Percentiles rank a stretch among this genome's conserved stretches.
phyloP scores from a whole-genome alignment of 2,888 invertebrate species.

The Beris chalybata region DNA sequence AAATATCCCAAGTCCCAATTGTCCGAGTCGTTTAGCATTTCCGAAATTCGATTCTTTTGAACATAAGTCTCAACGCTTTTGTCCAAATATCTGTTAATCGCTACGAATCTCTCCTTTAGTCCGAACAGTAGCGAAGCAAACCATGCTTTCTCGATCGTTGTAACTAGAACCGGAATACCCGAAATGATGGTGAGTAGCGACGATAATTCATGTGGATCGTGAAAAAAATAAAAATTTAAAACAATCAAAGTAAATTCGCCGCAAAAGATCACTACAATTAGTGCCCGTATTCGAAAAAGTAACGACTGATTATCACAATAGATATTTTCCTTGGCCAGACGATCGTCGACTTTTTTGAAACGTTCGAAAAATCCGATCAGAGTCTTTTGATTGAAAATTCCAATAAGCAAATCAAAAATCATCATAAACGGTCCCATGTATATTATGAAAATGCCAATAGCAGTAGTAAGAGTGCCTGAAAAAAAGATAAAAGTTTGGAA shows the following conservation, averaged over 20 bases:
- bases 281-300: conserved; percentile 45
- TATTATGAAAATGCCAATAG: conserved; percentile 54
- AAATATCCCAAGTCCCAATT: conserved; percentile 38
- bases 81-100: conserved; percentile 46
- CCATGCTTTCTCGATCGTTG: conserved; percentile 55
- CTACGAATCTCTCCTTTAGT: conserved; percentile 50
- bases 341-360: conserved; percentile 51
- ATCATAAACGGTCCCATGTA: conserved; percentile 55
- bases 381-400: conserved; percentile 50
- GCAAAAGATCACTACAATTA: conserved; percentile 46
- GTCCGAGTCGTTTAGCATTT: conserved; percentile 25
- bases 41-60: conserved; percentile 42
- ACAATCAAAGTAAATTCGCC: conserved; percentile 48
- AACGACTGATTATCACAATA: conserved; percentile 46
- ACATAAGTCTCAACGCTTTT: conserved; percentile 42
- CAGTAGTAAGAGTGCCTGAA: conserved; percentile 53
- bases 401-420: conserved; percentile 52
- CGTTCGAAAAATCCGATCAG: conserved; percentile 50
- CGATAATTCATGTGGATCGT: conserved; percentile 46
- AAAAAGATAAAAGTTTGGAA: neutral
- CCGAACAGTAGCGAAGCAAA: conserved; percentile 51
- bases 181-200: conserved; percentile 50
- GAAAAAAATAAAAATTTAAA: conserved; percentile 46
- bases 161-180: conserved; percentile 51
- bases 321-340: conserved; percentile 49